Percentiles rank a stretch among this genome's conserved stretches.
phyloP scores from a whole-genome alignment of 1,140 invertebrate species.

The Platorchestia sp. region DNA sequence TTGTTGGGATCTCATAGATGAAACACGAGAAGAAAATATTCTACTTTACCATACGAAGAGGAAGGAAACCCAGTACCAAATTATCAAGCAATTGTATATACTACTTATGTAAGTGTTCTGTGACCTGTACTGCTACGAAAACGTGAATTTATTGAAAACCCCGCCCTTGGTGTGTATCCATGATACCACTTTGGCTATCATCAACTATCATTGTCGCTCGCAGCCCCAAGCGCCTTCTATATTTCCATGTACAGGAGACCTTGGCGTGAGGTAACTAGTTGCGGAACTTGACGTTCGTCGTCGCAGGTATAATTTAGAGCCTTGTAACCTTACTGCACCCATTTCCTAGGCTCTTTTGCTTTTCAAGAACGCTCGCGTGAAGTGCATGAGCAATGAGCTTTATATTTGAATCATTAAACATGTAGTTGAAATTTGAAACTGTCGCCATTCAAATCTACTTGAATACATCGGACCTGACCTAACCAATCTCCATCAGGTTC shows the following conservation, averaged over 20 bases:
- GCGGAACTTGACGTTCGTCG: background rate
- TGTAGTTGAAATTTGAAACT: background rate
- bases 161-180: too few relatives aligned
- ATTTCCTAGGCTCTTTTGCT: background rate
- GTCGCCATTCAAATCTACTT: background rate
- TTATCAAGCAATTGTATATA: too few relatives aligned
- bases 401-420: background rate
- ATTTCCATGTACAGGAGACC: too few relatives aligned
- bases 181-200: background rate
- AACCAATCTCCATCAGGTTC: background rate
- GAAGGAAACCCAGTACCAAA: too few relatives aligned
- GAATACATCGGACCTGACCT: background rate
- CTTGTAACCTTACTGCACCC: background rate
- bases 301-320: background rate
- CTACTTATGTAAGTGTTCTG: too few relatives aligned
- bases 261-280: background rate
- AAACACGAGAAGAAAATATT: too few relatives aligned
- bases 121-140: too few relatives aligned
- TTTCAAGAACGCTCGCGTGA: background rate
- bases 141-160: too few relatives aligned
- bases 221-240: too few relatives aligned
- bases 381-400: background rate
- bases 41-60: too few relatives aligned
- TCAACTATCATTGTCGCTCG: background rate
- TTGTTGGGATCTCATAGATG: too few relatives aligned